A percentile compares a stretch with the other conserved stretches of the same genome.
These are phyloP conservation scores for Teleogryllus oceanicus DNA, from an alignment of 2,888 invertebrate genomes.

Conservation along the genomic window DNA sequence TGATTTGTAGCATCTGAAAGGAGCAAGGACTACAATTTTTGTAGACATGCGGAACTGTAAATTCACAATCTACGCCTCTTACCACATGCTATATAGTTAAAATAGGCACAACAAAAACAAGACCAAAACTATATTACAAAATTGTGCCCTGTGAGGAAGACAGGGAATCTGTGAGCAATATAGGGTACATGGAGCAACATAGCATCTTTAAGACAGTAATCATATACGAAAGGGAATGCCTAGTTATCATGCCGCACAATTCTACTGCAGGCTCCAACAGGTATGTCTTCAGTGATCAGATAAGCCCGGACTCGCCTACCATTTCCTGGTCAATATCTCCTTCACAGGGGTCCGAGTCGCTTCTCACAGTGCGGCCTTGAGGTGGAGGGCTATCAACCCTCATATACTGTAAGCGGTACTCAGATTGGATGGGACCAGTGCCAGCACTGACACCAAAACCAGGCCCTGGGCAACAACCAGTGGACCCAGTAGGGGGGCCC, in stretches of 20 bases:
- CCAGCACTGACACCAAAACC: constrained; percentile 52
- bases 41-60: not conserved
- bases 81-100: not conserved
- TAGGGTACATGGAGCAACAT: not conserved
- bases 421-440: constrained; percentile 33
- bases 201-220: not conserved
- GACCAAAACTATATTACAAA: not conserved
- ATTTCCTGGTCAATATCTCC: constrained; percentile 40
- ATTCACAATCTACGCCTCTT: not conserved
- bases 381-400: constrained; percentile 35
- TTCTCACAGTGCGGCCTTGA: constrained; percentile 50
- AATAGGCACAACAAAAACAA: not conserved
- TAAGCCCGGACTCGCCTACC: constrained; percentile 28
- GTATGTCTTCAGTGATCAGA: constrained; percentile 11
- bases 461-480: constrained; percentile 26
- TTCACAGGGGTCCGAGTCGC: constrained; percentile 44
- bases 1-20: not conserved
- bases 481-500: constrained; percentile 55
- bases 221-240: not conserved
- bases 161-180: not conserved
- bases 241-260: not conserved
- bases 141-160: not conserved
- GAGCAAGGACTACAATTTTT: not conserved
- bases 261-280: constrained; percentile 18
- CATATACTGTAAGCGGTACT: constrained; percentile 38